phyloP scores from a whole-genome alignment of 2,797 vertebrate species.

The Cyclura pinguis region DNA sequence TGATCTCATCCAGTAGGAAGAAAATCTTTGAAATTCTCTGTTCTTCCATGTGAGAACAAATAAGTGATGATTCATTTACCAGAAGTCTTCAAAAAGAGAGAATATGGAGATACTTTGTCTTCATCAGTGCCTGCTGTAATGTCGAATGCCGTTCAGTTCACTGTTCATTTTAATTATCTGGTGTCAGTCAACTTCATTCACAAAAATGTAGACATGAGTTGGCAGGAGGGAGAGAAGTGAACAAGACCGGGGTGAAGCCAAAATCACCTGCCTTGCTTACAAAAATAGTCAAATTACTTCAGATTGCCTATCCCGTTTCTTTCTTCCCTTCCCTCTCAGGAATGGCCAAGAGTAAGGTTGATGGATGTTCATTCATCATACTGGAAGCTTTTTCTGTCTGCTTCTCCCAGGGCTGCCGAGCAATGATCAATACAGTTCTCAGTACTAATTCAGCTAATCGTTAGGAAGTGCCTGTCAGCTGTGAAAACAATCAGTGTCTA shows the following conservation, averaged over 20 bases:
- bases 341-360: background rate
- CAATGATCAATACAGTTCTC: constrained; percentile 20
- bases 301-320: background rate
- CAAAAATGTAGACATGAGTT: constrained; percentile 6
- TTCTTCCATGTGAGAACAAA: too few species aligned
- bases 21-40: too few species aligned
- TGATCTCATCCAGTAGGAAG: too few species aligned
- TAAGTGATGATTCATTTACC: too few species aligned
- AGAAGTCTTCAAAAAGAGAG: background rate
- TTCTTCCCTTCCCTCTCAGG: background rate
- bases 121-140: background rate
- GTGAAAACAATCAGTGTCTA: background rate
- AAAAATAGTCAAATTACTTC: background rate
- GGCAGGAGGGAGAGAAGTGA: background rate
- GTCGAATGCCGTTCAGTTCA: constrained; percentile 9
- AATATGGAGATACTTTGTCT: constrained; percentile 8
- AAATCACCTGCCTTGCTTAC: background rate
- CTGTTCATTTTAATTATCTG: constrained; percentile 32
- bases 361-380: background rate
- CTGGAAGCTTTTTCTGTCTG: constrained; percentile 1
- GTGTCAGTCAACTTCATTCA: background rate
- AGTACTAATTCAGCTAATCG: constrained; percentile 1
- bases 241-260: background rate
- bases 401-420: constrained; percentile 11
- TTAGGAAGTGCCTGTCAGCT: background rate